These are phyloP conservation scores for Dendrolimus pini DNA, from an alignment of 2,888 invertebrate genomes.

Conservation along the genomic window DNA sequence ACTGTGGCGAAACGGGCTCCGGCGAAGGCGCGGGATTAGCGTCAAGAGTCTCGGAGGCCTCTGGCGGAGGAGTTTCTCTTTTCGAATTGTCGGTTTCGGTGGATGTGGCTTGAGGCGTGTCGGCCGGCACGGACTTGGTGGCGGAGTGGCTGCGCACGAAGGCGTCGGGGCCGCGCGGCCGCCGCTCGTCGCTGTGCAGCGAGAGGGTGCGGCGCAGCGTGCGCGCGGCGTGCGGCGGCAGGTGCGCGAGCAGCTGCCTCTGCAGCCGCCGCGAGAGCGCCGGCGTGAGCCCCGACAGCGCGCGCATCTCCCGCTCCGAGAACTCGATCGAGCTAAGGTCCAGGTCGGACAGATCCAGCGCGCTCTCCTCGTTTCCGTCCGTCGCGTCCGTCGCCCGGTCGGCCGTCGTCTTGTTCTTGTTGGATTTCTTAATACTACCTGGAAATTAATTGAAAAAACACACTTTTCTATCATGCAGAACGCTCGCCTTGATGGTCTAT, in stretches of 20 bases:
- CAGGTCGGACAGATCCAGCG: slow-evolving; percentile 77
- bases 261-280: slow-evolving; percentile 83
- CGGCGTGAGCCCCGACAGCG: slow-evolving; percentile 82
- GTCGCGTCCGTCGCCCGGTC: slow-evolving; percentile 23
- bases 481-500: slow-evolving; percentile 66
- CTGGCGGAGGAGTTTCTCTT: slow-evolving; percentile 23
- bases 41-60: slow-evolving; percentile 4
- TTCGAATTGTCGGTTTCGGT: slow-evolving; percentile 25
- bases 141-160: slow-evolving; percentile 46
- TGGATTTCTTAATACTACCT: slow-evolving; percentile 66
- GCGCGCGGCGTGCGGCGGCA: slow-evolving; percentile 82
- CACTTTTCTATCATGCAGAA: slow-evolving; percentile 75
- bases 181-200: slow-evolving; percentile 42
- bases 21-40: slow-evolving; percentile 8
- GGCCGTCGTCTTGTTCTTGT: slow-evolving; percentile 44
- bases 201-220: slow-evolving; percentile 81
- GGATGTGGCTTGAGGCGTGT: slow-evolving; percentile 11
- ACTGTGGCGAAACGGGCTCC: slow-evolving; percentile 28
- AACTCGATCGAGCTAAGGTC: slow-evolving; percentile 82
- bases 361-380: slow-evolving; percentile 34
- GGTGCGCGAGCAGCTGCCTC: slow-evolving; percentile 81
- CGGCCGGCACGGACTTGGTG: slow-evolving; percentile 14
- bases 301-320: slow-evolving; percentile 81
- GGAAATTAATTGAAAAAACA: slow-evolving; percentile 70
- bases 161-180: slow-evolving; percentile 15